Conservation (phyloP, 2,888 invertebrate genomes). For the Dynastes maya region DNA sequence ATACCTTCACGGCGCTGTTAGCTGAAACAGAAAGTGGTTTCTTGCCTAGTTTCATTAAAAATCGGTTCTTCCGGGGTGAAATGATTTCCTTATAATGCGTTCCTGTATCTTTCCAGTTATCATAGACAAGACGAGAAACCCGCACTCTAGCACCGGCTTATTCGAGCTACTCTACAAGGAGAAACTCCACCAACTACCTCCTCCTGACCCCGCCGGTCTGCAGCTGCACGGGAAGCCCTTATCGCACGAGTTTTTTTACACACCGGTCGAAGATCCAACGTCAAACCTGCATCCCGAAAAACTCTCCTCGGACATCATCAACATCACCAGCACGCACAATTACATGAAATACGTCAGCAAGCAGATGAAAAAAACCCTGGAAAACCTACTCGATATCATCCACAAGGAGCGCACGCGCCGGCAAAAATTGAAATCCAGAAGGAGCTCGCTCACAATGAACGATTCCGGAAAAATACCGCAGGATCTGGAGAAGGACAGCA, state of each 20-base stretch:
- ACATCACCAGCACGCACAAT: constrained; percentile 55
- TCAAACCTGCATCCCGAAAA: constrained; percentile 24
- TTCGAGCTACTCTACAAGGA: constrained; percentile 71
- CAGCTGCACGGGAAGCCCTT: constrained; percentile 55
- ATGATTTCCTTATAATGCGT: background rate
- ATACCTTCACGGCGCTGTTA: too few species aligned
- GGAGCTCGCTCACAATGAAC: constrained; percentile 16
- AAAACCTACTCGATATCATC: constrained; percentile 57
- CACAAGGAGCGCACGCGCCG: constrained; percentile 56
- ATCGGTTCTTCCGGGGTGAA: too few species aligned
- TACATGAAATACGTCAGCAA: constrained; percentile 59
- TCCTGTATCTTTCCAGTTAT: constrained; percentile 70
- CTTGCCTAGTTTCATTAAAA: too few species aligned
- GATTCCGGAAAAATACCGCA: constrained; percentile 24
- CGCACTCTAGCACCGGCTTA: constrained; percentile 73
- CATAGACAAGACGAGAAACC: constrained; percentile 70
- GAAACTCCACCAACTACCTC: constrained; percentile 51
- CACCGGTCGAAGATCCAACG: constrained; percentile 50
- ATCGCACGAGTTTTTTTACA: constrained; percentile 55
- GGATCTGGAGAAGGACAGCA: constrained; percentile 46
- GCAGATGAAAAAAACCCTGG: constrained; percentile 60
- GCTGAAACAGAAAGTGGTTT: too few species aligned
- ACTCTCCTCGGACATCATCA: constrained; percentile 54
- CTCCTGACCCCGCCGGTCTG: constrained; percentile 46
- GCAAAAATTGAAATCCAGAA: constrained; percentile 32